Percentiles rank a stretch among this genome's conserved stretches.
These are phyloP conservation scores for Centrocercus urophasianus DNA, from an alignment of 2,113 vertebrate species.

Conservation along the genomic window DNA sequence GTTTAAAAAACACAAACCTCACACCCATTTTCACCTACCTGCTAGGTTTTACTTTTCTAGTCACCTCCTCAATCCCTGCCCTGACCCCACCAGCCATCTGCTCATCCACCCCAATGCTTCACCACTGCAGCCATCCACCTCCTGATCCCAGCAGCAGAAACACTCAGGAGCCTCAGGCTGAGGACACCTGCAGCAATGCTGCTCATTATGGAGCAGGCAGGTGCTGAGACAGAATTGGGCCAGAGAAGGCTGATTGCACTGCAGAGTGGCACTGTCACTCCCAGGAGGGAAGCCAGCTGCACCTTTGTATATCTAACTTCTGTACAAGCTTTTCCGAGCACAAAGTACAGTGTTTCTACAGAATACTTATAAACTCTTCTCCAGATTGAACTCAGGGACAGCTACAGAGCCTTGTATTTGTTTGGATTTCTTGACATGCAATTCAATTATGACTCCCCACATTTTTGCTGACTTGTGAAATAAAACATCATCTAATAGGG, in stretches of 20 bases:
- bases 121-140: background rate
- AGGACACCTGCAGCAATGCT: background rate
- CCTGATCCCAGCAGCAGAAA: background rate
- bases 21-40: background rate
- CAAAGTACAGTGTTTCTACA: background rate
- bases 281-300: background rate
- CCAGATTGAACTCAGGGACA: background rate
- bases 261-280: background rate
- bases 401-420: background rate
- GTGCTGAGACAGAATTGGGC: background rate
- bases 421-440: background rate
- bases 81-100: background rate
- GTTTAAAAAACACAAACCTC: background rate
- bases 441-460: background rate
- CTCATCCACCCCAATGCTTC: background rate
- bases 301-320: background rate
- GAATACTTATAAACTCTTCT: background rate
- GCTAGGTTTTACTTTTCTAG: background rate
- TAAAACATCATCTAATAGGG: background rate
- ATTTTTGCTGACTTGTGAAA: background rate
- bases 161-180: background rate
- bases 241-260: background rate
- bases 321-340: background rate
- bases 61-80: background rate
- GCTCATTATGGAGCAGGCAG: background rate